These are phyloP conservation scores for Xanthorhoe spadicearia DNA, from an alignment of 2,888 invertebrate genomes.

Conservation along the genomic window DNA sequence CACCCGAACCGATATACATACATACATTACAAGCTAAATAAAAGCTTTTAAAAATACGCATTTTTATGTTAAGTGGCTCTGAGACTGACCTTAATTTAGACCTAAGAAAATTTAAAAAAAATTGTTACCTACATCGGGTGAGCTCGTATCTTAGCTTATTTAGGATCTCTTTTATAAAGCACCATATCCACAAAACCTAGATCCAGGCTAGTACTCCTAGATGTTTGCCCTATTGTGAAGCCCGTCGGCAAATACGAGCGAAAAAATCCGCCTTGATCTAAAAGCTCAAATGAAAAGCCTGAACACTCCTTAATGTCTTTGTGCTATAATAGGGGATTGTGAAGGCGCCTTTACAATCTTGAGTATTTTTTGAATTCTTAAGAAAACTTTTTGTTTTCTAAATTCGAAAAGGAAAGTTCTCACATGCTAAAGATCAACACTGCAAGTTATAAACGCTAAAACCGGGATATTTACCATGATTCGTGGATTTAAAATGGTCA, in stretches of 20 bases:
- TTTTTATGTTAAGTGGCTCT: too few species aligned
- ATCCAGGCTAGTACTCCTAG: slow-evolving; percentile 47
- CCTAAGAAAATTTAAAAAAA: too few species aligned
- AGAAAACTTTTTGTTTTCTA: not conserved
- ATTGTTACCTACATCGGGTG: too few species aligned
- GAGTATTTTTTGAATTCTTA: not conserved
- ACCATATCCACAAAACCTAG: slow-evolving; percentile 47
- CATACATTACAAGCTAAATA: too few species aligned
- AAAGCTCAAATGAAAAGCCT: slow-evolving; percentile 33
- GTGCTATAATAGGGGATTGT: slow-evolving; percentile 22
- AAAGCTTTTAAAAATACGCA: too few species aligned
- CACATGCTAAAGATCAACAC: too few species aligned
- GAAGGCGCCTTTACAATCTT: not conserved
- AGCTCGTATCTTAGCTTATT: too few species aligned
- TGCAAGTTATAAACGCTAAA: too few species aligned
- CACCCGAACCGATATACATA: not conserved
- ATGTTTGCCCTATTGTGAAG: slow-evolving; percentile 59
- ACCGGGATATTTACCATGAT: too few species aligned
- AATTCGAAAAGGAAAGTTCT: too few species aligned
- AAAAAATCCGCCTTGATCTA: slow-evolving; percentile 44
- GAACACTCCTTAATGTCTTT: slow-evolving; percentile 28
- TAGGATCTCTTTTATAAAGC: slow-evolving; percentile 8
- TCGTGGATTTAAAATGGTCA: too few species aligned
- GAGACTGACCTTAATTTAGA: too few species aligned
- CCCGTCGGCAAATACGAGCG: slow-evolving; percentile 55